Evolutionary conservation across 2,797 vertebrate genomes (phyloP).

Genomic region (Tapirus indicus): DNA sequence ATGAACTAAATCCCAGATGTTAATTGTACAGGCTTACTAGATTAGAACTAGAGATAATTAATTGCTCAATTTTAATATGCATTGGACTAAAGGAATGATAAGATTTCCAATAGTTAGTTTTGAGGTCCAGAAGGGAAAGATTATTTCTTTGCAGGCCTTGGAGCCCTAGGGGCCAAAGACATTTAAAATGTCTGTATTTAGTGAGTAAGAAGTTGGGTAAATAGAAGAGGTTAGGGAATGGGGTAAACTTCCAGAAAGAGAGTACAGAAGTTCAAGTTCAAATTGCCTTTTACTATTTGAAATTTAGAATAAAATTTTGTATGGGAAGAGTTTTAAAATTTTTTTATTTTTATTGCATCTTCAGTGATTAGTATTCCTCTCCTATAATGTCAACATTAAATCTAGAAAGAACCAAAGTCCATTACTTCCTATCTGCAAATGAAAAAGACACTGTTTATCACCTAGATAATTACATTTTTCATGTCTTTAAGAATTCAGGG

Average conservation of each 20-base stretch:
- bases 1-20: constrained; percentile 86
- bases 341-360: constrained; percentile 57
- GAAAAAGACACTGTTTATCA: constrained; percentile 61
- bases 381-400: constrained; percentile 63
- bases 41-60: constrained; percentile 90
- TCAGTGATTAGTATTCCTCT: constrained; percentile 62
- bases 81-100: constrained; percentile 83
- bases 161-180: constrained; percentile 72
- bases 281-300: constrained; percentile 42
- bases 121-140: constrained; percentile 82
- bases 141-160: constrained; percentile 78
- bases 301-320: constrained; percentile 70
- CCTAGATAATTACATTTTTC: constrained; percentile 75
- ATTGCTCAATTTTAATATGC: constrained; percentile 87
- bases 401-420: constrained; percentile 58
- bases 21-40: constrained; percentile 87
- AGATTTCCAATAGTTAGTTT: constrained; percentile 82
- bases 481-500: constrained; percentile 65
- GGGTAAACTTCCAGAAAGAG: constrained; percentile 47
- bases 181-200: constrained; percentile 82
- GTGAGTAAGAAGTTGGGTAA: constrained; percentile 69
- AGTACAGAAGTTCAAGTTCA: constrained; percentile 65
- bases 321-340: constrained; percentile 53
- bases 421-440: constrained; percentile 67
- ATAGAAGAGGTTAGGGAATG: constrained; percentile 61